Evolutionary conservation across 1,140 invertebrate species (phyloP).

Genomic region (Philopotamus ludificatus): DNA sequence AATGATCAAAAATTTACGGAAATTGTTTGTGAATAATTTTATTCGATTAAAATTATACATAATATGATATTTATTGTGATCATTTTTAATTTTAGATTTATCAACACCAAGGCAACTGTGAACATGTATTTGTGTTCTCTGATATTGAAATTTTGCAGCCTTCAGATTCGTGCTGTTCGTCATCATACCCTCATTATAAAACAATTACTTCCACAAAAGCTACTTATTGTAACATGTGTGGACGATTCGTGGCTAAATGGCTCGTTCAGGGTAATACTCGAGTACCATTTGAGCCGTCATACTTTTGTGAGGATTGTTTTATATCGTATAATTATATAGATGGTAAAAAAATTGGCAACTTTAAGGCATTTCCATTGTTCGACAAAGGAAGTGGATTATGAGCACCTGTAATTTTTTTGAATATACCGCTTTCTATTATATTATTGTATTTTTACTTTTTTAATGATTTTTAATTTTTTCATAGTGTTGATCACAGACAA

Average conservation of each 20-base stretch:
- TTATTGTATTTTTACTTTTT: too few relatives aligned
- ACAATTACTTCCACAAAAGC: slow-evolving; percentile 48
- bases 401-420: too few relatives aligned
- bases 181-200: slow-evolving; percentile 57
- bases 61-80: slow-evolving; percentile 15
- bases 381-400: slow-evolving; percentile 22
- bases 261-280: slow-evolving; percentile 58
- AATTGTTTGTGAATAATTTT: too few relatives aligned
- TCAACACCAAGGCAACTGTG: slow-evolving; percentile 85
- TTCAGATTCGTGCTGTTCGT: slow-evolving; percentile 50
- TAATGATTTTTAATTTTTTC: too few relatives aligned
- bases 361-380: slow-evolving; percentile 54
- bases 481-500: too few relatives aligned
- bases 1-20: too few relatives aligned
- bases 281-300: slow-evolving; percentile 66
- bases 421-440: too few relatives aligned
- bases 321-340: slow-evolving; percentile 64
- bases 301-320: slow-evolving; percentile 66
- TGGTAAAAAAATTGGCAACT: slow-evolving; percentile 58
- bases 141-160: slow-evolving; percentile 62
- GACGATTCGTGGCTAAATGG: slow-evolving; percentile 56
- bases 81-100: slow-evolving; percentile 64
- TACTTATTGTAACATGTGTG: slow-evolving; percentile 59
- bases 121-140: slow-evolving; percentile 79
- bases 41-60: slow-evolving; percentile 10